A percentile compares a stretch with the other conserved stretches of the same genome.
phyloP scores from a whole-genome alignment of 2,113 vertebrate genomes.

The Bufo gargarizans region DNA sequence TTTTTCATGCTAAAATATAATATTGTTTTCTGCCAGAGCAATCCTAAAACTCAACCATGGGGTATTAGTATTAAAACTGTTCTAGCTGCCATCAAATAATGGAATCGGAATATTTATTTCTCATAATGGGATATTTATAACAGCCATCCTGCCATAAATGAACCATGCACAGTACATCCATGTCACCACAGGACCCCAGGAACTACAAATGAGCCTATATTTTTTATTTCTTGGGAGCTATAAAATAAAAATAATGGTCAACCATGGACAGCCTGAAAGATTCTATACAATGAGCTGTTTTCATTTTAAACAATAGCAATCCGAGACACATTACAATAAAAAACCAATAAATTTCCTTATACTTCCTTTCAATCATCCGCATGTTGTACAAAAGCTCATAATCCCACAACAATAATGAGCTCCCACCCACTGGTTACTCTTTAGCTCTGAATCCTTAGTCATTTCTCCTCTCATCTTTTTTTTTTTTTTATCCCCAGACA shows the following conservation, averaged over 20 bases:
- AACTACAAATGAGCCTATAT: slow-evolving; percentile 19
- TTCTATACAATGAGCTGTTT: slow-evolving; percentile 38
- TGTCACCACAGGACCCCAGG: slow-evolving; percentile 24
- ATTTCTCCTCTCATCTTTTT: slow-evolving; percentile 34
- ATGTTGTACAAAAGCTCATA: slow-evolving; percentile 51
- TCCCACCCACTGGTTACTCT: slow-evolving; percentile 45
- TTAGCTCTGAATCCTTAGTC: slow-evolving; percentile 41
- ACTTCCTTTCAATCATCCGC: slow-evolving; percentile 43
- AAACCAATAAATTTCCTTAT: slow-evolving; percentile 17
- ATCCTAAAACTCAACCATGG: background rate
- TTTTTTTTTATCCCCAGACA: slow-evolving; percentile 30
- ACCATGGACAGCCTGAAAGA: background rate
- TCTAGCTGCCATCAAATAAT: background rate
- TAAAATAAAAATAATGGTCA: slow-evolving; percentile 27
- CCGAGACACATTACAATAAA: slow-evolving; percentile 46
- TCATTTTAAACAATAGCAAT: slow-evolving; percentile 31
- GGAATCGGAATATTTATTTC: background rate
- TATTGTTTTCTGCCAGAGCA: background rate
- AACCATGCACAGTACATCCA: background rate
- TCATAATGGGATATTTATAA: slow-evolving; percentile 8
- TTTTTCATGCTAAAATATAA: background rate
- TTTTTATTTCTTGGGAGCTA: slow-evolving; percentile 38
- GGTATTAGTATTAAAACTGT: background rate
- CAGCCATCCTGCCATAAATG: slow-evolving; percentile 20
- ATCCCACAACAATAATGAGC: slow-evolving; percentile 52